Conservation (phyloP, 2,113 vertebrate species). For the Mola mola region DNA sequence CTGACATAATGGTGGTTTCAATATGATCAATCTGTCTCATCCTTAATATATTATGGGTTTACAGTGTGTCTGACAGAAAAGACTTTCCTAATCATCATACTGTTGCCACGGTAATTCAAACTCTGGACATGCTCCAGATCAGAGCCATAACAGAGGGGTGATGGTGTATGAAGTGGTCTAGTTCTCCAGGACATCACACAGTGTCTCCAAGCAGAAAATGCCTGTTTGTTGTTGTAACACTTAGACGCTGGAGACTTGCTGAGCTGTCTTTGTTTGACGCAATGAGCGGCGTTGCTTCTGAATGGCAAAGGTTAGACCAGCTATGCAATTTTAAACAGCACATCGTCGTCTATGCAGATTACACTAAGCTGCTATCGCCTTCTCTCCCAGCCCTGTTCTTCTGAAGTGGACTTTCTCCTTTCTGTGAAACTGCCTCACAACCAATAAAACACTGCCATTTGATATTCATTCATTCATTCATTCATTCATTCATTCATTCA, state of each 20-base stretch:
- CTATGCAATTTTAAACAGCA: conserved; percentile 70
- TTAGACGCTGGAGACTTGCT: conserved; percentile 7
- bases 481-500: conserved; percentile 61
- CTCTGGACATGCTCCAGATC: background rate
- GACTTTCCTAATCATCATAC: background rate
- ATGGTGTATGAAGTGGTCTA: conserved; percentile 17
- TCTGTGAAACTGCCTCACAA: conserved; percentile 33
- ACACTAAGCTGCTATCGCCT: conserved; percentile 65
- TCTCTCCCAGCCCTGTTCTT: conserved; percentile 48
- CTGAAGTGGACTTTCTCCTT: conserved; percentile 59
- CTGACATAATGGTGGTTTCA: too few relatives aligned
- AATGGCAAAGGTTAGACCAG: conserved; percentile 68
- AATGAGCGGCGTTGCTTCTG: conserved; percentile 36
- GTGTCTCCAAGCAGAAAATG: background rate
- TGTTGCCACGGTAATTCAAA: background rate
- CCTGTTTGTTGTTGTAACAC: background rate
- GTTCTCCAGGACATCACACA: background rate
- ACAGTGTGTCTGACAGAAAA: too few relatives aligned
- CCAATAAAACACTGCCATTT: conserved; percentile 61
- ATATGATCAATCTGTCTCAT: too few relatives aligned
- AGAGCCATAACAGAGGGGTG: conserved; percentile 29
- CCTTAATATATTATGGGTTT: too few relatives aligned
- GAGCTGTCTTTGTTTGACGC: conserved; percentile 24
- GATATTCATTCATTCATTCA: conserved; percentile 60
- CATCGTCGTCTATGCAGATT: conserved; percentile 65